phyloP scores from a whole-genome alignment of 1,140 invertebrate genomes.

The Hyles vespertilio region DNA sequence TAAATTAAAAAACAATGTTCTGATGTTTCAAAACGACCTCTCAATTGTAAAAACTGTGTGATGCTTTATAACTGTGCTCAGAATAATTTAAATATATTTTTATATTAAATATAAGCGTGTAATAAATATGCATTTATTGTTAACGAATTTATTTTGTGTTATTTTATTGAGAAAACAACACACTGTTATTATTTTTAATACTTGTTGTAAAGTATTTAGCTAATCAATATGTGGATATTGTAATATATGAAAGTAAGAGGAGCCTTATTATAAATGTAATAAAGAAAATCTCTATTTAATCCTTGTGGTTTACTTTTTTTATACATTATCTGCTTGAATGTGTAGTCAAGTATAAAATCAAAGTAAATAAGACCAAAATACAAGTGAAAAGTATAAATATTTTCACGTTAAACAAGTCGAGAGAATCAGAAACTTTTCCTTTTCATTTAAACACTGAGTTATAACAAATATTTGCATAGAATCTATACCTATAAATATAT shows the following conservation, averaged over 20 bases:
- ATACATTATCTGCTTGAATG: too few species aligned
- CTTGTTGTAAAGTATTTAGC: constrained; percentile 27
- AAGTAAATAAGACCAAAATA: too few species aligned
- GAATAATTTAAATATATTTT: constrained; percentile 16
- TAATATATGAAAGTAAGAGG: constrained; percentile 24
- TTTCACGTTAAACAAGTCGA: too few species aligned
- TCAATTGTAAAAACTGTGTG: constrained; percentile 1
- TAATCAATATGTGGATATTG: constrained; percentile 17
- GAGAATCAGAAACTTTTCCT: too few species aligned
- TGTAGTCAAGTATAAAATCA: too few species aligned
- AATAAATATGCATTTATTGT: constrained; percentile 65
- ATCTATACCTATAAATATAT: too few species aligned
- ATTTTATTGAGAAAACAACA: constrained; percentile 41
- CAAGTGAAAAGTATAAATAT: too few species aligned
- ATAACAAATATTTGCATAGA: too few species aligned
- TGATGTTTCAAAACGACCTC: neutral
- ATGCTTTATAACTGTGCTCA: too few species aligned
- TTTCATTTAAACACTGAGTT: too few species aligned
- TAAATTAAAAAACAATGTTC: neutral
- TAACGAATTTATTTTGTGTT: constrained; percentile 72
- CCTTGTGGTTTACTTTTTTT: constrained; percentile 16
- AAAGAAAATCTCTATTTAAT: constrained; percentile 22
- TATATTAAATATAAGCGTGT: constrained; percentile 13
- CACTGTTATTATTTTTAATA: constrained; percentile 42
- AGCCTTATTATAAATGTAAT: constrained; percentile 32